Evolutionary conservation across 2,888 invertebrate species (phyloP).

Genomic region (Eupeodes latifasciatus): DNA sequence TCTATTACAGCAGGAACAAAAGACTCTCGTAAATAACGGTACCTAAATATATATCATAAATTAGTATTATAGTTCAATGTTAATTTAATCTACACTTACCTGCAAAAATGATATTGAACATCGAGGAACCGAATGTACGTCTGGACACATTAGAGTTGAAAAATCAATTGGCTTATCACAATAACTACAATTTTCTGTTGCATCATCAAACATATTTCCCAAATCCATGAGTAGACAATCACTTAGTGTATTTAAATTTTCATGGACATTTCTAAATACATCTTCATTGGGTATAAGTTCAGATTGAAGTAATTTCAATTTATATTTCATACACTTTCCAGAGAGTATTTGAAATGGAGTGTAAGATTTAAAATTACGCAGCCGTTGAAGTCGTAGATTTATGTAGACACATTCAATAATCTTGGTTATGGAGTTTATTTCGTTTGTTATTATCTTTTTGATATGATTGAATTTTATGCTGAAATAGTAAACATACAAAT

Average conservation of each 20-base stretch:
- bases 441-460: constrained; percentile 37
- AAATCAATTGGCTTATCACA: constrained; percentile 74
- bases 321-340: constrained; percentile 76
- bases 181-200: constrained; percentile 77
- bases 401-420: constrained; percentile 67
- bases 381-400: constrained; percentile 56
- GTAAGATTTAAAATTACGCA: constrained; percentile 44
- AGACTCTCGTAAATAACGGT: constrained; percentile 78
- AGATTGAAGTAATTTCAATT: constrained; percentile 51
- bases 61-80: no score
- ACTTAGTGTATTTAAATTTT: constrained; percentile 58
- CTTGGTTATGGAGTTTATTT: constrained; percentile 54
- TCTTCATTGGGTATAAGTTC: constrained; percentile 64
- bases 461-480: constrained; percentile 62
- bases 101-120: constrained; percentile 80
- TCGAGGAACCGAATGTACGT: constrained; percentile 77
- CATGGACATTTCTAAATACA: constrained; percentile 56
- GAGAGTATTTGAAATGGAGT: constrained; percentile 79
- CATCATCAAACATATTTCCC: constrained; percentile 47
- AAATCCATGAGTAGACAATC: constrained; percentile 62
- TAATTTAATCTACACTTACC: constrained; percentile 75
- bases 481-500: background rate
- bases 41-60: constrained; percentile 52
- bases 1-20: constrained; percentile 80
- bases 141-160: constrained; percentile 75